Percentiles rank a stretch among this genome's conserved stretches.
These are phyloP conservation scores for Amphimallon solstitiale DNA, from an alignment of 2,888 invertebrate species.

Conservation along the genomic window DNA sequence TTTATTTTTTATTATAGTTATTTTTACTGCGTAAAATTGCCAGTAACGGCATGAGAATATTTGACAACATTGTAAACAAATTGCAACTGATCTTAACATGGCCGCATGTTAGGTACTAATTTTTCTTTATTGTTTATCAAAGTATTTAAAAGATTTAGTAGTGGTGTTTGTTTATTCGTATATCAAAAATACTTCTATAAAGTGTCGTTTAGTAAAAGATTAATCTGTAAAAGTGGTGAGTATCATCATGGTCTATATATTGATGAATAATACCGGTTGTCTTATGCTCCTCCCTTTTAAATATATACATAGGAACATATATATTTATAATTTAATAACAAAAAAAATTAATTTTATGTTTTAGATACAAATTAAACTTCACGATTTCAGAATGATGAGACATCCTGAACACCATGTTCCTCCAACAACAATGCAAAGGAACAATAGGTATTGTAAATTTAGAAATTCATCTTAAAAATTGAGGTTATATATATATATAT, in stretches of 20 bases:
- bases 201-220: conserved; percentile 28
- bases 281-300: conserved; percentile 34
- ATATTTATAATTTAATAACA: conserved; percentile 18
- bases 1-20: not conserved
- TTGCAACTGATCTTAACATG: conserved; percentile 71
- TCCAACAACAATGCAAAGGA: conserved; percentile 74
- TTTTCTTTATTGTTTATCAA: conserved; percentile 87
- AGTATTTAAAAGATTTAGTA: conserved; percentile 64
- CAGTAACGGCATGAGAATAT: not conserved
- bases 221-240: conserved; percentile 36
- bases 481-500: conserved; percentile 27
- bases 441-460: conserved; percentile 58
- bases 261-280: conserved; percentile 29
- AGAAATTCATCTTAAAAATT: conserved; percentile 4
- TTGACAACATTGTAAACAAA: conserved; percentile 32
- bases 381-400: conserved; percentile 58
- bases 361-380: conserved; percentile 7
- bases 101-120: conserved; percentile 84
- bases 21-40: not conserved
- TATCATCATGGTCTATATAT: not conserved
- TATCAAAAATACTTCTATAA: conserved; percentile 35
- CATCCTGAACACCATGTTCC: conserved; percentile 72
- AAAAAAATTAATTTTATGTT: not conserved
- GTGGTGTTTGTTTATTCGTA: conserved; percentile 64
- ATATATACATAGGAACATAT: conserved; percentile 6